Percentiles rank a stretch among this genome's conserved stretches.
These are phyloP conservation scores for Arion vulgaris DNA, from an alignment of 1,140 invertebrate species.

Conservation along the genomic window DNA sequence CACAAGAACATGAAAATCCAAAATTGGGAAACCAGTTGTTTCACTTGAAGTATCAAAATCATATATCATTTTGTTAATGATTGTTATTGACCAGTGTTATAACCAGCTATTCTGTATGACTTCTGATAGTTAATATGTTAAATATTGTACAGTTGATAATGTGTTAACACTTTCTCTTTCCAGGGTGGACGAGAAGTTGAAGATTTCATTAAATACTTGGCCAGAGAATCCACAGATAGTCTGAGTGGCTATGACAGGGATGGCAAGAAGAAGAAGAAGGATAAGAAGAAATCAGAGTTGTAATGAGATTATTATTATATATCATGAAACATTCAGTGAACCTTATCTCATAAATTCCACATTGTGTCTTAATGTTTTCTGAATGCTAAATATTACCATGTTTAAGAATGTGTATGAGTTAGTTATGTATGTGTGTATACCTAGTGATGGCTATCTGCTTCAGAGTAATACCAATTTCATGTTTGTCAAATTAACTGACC, in stretches of 20 bases:
- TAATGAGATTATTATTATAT: not conserved
- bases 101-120: too few relatives aligned
- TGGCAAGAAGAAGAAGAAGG: constrained; percentile 84
- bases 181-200: constrained; percentile 94
- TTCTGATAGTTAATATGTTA: too few relatives aligned
- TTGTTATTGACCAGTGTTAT: too few relatives aligned
- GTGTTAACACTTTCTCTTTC: not conserved
- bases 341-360: not conserved
- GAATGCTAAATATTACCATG: not conserved
- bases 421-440: not conserved
- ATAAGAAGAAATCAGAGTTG: constrained; percentile 36
- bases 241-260: constrained; percentile 90
- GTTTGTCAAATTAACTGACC: too few relatives aligned
- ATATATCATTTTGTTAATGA: too few relatives aligned
- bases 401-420: not conserved
- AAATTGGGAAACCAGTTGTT: too few relatives aligned
- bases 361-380: not conserved
- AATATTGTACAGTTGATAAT: too few relatives aligned
- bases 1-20: too few relatives aligned
- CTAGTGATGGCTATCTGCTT: not conserved
- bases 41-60: too few relatives aligned
- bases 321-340: not conserved
- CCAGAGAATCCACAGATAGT: constrained; percentile 90
- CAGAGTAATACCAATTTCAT: too few relatives aligned
- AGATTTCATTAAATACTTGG: constrained; percentile 97